phyloP scores from a whole-genome alignment of 2,113 vertebrate genomes.

The Tetraodon nigroviridis region DNA sequence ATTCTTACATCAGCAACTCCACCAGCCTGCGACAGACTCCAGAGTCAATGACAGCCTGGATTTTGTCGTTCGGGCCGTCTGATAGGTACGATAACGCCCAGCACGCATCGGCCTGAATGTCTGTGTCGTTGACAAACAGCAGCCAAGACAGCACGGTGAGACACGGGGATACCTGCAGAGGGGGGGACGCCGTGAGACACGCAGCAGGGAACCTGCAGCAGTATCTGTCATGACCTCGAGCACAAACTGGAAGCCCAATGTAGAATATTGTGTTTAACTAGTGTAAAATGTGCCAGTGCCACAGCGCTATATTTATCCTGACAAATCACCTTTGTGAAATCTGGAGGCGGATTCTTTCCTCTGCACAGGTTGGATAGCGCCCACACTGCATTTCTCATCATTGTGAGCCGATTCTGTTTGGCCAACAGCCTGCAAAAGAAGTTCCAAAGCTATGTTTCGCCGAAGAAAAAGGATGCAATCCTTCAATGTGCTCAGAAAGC shows the following conservation, averaged over 20 bases:
- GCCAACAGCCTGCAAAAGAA: slow-evolving; percentile 82
- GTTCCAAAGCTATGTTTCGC: slow-evolving; percentile 2
- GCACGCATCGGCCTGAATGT: slow-evolving; percentile 95
- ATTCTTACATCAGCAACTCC: slow-evolving; percentile 86
- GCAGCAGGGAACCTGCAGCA: slow-evolving; percentile 4
- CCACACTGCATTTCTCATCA: slow-evolving; percentile 98
- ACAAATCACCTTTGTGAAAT: slow-evolving; percentile 85
- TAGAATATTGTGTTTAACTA: slow-evolving; percentile 60
- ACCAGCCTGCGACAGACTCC: slow-evolving; percentile 96
- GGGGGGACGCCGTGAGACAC: slow-evolving; percentile 25
- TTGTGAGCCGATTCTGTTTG: slow-evolving; percentile 95
- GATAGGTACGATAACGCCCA: slow-evolving; percentile 98
- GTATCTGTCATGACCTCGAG: neutral
- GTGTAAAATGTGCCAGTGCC: slow-evolving; percentile 61
- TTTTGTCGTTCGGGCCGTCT: slow-evolving; percentile 98
- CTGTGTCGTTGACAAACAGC: slow-evolving; percentile 93
- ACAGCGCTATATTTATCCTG: slow-evolving; percentile 29
- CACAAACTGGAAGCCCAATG: slow-evolving; percentile 19
- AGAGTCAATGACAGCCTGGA: slow-evolving; percentile 97
- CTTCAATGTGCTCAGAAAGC: neutral
- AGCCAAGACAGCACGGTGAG: slow-evolving; percentile 96
- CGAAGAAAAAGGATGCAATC: neutral
- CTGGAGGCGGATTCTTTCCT: slow-evolving; percentile 97
- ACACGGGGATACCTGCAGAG: slow-evolving; percentile 89
- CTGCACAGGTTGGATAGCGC: slow-evolving; percentile 96